phyloP scores from a whole-genome alignment of 2,797 vertebrate species.

The Hafferia zeledoni region DNA sequence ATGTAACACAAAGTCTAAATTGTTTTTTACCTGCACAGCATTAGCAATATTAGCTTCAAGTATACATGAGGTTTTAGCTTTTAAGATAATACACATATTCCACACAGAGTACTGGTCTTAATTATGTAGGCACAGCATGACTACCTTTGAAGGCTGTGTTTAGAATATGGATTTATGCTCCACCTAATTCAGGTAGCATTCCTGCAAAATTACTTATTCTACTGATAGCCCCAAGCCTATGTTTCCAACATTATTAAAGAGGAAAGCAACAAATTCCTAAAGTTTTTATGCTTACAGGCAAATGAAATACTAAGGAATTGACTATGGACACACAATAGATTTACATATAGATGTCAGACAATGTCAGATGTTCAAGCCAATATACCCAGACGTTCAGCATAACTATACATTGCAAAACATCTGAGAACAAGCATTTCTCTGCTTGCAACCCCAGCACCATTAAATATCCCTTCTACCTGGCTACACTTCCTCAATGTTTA shows the following conservation, averaged over 20 bases:
- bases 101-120: neutral
- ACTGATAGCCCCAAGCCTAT: neutral
- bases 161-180: neutral
- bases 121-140: neutral
- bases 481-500: neutral
- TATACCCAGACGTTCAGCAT: neutral
- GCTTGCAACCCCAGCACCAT: neutral
- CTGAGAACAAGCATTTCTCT: neutral
- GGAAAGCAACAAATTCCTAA: neutral
- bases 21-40: neutral
- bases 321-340: neutral
- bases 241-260: neutral
- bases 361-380: neutral
- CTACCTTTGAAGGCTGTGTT: neutral
- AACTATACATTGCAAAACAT: neutral
- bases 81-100: neutral
- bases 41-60: neutral
- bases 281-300: neutral
- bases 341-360: neutral
- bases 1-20: neutral
- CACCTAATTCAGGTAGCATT: neutral
- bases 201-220: neutral
- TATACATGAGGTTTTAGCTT: neutral
- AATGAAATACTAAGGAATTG: neutral
- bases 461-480: neutral